These are phyloP conservation scores for Lissocephala sabroskyi DNA, from an alignment of 2,888 invertebrate species.

Conservation along the genomic window DNA sequence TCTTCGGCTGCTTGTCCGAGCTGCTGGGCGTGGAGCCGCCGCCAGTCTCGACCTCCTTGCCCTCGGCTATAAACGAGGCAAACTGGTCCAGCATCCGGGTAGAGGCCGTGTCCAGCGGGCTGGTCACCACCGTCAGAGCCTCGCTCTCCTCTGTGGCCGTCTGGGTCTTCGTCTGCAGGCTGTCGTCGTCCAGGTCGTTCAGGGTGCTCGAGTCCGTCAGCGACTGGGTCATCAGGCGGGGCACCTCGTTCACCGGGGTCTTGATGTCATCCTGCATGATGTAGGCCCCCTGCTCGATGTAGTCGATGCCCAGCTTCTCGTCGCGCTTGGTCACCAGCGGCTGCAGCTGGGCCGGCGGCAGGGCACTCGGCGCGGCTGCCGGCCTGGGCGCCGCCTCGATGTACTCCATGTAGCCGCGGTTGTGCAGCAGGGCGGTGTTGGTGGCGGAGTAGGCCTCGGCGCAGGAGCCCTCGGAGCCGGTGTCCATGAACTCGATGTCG, in stretches of 20 bases:
- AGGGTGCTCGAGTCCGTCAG: constrained; percentile 64
- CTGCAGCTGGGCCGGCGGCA: neutral
- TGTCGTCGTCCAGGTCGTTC: constrained; percentile 76
- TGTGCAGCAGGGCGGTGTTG: constrained; percentile 75
- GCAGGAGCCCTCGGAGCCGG: constrained; percentile 85
- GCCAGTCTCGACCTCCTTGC: constrained; percentile 27
- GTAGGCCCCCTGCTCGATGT: constrained; percentile 74
- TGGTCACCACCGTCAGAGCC: constrained; percentile 74
- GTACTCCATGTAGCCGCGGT: constrained; percentile 80
- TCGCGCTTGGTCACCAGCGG: constrained; percentile 50
- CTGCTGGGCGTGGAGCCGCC: constrained; percentile 65
- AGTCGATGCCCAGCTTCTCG: constrained; percentile 75
- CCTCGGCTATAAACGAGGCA: constrained; percentile 30
- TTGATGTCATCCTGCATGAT: constrained; percentile 69
- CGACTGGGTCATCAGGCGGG: constrained; percentile 55
- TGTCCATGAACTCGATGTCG: constrained; percentile 90
- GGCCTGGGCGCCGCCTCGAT: constrained; percentile 69
- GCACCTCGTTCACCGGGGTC: constrained; percentile 73
- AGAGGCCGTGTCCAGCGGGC: constrained; percentile 72
- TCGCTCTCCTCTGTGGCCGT: constrained; percentile 78
- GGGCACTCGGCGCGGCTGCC: neutral
- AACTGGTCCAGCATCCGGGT: constrained; percentile 57
- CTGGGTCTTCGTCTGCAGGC: constrained; percentile 60
- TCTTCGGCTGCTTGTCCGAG: constrained; percentile 68
- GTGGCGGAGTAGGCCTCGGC: constrained; percentile 77